Conservation (phyloP, 1,140 invertebrate genomes). For the Forficula auricularia region DNA sequence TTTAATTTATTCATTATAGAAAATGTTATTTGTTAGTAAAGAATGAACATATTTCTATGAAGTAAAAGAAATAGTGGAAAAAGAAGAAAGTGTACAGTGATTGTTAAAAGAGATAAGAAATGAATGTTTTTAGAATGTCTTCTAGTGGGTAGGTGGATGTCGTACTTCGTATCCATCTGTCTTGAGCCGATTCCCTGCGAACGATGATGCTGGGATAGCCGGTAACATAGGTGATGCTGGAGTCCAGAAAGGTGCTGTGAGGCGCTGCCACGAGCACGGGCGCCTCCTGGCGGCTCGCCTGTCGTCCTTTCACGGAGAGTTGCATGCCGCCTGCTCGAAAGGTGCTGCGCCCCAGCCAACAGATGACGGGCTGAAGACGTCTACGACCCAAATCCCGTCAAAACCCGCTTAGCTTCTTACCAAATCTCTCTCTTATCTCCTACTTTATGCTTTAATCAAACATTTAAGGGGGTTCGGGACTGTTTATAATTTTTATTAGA, state of each 20-base stretch:
- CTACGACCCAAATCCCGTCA: constrained; percentile 19
- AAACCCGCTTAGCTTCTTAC: not conserved
- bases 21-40: no score
- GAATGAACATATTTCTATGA: no score
- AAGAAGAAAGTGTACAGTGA: no score
- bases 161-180: constrained; percentile 74
- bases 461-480: no score
- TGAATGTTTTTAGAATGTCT: no score
- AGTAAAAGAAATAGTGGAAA: no score
- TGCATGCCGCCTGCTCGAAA: constrained; percentile 62
- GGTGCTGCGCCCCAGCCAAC: constrained; percentile 48
- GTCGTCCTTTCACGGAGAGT: constrained; percentile 54
- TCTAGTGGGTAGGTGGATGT: no score
- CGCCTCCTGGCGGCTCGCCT: constrained; percentile 51
- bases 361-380: constrained; percentile 42
- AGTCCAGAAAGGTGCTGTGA: constrained; percentile 74
- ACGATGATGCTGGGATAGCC: constrained; percentile 64
- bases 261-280: constrained; percentile 71
- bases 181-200: constrained; percentile 52
- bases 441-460: no score
- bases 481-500: no score
- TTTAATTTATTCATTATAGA: no score
- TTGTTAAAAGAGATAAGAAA: no score
- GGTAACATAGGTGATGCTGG: constrained; percentile 58
- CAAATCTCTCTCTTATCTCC: no score